Evolutionary conservation across 2,113 vertebrate genomes (phyloP).

Genomic region (Morone saxatilis): DNA sequence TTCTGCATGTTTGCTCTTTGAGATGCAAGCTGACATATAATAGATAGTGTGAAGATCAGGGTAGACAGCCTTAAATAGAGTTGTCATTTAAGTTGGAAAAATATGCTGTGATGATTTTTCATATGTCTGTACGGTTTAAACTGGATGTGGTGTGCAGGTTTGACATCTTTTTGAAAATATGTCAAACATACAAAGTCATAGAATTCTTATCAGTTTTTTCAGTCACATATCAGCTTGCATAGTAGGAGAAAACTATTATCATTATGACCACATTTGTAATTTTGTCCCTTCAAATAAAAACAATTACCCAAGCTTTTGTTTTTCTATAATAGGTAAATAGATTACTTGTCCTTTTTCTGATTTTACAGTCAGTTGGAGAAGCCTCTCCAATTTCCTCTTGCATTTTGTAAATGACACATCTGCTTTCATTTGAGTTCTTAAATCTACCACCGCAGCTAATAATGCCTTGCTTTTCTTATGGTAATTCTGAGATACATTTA

Average conservation of each 20-base stretch:
- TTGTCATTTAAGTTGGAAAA: slow-evolving; percentile 7
- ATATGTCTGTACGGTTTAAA: slow-evolving; percentile 5
- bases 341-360: slow-evolving; percentile 7
- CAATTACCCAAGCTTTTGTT: slow-evolving; percentile 18
- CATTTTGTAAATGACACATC: slow-evolving; percentile 60
- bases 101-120: not conserved
- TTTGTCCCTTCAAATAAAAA: slow-evolving; percentile 31
- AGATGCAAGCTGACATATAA: slow-evolving; percentile 2
- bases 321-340: slow-evolving; percentile 19
- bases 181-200: not conserved
- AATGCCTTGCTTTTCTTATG: slow-evolving; percentile 45
- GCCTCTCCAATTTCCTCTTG: slow-evolving; percentile 35
- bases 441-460: slow-evolving; percentile 35
- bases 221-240: not conserved
- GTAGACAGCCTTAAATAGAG: slow-evolving; percentile 2
- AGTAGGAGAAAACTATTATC: slow-evolving; percentile 1
- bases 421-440: slow-evolving; percentile 34
- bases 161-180: not conserved
- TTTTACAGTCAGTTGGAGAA: slow-evolving; percentile 35
- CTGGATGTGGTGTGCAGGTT: not conserved
- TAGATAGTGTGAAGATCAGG: slow-evolving; percentile 2
- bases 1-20: not conserved
- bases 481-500: slow-evolving; percentile 21
- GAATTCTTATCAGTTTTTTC: slow-evolving; percentile 1
- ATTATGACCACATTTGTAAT: not conserved